These are phyloP conservation scores for Epinephelus lanceolatus DNA, from an alignment of 2,113 vertebrate genomes.

Conservation along the genomic window DNA sequence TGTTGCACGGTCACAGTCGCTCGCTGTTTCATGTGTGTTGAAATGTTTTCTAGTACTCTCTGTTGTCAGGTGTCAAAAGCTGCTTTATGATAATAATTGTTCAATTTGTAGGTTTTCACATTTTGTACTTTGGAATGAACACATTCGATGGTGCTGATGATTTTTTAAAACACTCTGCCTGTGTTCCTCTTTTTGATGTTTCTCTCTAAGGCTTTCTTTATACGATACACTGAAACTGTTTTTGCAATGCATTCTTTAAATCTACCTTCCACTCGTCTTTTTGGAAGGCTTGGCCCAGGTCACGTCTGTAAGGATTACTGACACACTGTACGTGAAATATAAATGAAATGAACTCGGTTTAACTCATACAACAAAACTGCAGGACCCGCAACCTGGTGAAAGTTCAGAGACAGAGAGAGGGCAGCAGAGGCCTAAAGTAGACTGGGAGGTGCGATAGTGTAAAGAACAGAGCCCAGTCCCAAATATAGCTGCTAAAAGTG, in stretches of 20 bases:
- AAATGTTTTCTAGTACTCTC: not conserved
- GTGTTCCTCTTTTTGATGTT: not conserved
- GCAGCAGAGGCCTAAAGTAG: slow-evolving; percentile 75
- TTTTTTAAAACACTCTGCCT: not conserved
- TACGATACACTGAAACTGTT: not conserved
- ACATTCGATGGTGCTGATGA: not conserved
- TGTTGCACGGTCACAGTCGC: not conserved
- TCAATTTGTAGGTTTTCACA: not conserved
- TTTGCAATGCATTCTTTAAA: not conserved
- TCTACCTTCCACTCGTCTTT: not conserved
- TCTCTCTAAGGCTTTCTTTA: not conserved
- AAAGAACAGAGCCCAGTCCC: slow-evolving; percentile 42
- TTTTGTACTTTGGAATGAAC: not conserved
- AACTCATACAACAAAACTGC: not conserved
- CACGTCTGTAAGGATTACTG: not conserved
- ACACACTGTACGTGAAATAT: not conserved
- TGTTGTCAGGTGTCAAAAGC: slow-evolving; percentile 22
- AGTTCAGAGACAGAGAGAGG: slow-evolving; percentile 70
- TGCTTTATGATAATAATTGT: slow-evolving; percentile 20
- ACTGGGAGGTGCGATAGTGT: slow-evolving; percentile 39
- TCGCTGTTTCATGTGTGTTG: slow-evolving; percentile 10
- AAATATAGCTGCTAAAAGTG: slow-evolving; percentile 48
- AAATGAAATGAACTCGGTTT: slow-evolving; percentile 5
- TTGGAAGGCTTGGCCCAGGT: not conserved
- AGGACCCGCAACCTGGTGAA: slow-evolving; percentile 36